Evolutionary conservation across 2,888 invertebrate species (phyloP), one percentile per base, ranked within the genome.

Genomic region (Pimpla rufipes): DNA sequence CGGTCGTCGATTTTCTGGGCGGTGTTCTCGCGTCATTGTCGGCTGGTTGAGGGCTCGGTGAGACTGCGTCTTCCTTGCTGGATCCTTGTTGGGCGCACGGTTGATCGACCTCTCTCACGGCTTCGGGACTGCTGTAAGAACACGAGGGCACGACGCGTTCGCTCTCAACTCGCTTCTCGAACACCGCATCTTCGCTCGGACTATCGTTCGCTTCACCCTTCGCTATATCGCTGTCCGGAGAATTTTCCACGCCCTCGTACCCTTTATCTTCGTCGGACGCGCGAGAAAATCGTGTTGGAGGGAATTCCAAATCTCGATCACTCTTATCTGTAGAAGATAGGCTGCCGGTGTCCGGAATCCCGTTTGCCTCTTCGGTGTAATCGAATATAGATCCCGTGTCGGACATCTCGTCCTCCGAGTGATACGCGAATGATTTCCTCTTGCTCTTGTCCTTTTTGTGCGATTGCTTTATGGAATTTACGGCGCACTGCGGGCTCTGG

Each of bases 301-400:
- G 45, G 67, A 70, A 74, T 84, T 64, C 47, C 62, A 18, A 55
- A 37, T 23, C 79, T 77, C 5, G 47, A 70, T 6, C 50, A 18
- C 29, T 76, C 23, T 45, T 79, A 21, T 74, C 66, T 23, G n/a
- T 16, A 18, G 42, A 68, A 8, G n/a, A 74, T 21, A 35, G 29
- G 29, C 52, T 16, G 21, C 64, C 21, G 1, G 29, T 8, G 5
- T 29, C 55, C 42, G 59, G 13, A 55, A 52, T 62, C 2, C 8
- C 45, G 64, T 62, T 62, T 23, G 13, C 50, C 23, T 84, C 83
- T 8, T 47, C 77, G 29, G 84, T 81, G 67, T 86, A 85, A 68
- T 87, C 84, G 71, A 88, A 88, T 23, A 88, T 74, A 1, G 88
- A 91, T 52, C 87, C 88, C 10, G 87, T 85, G 0, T 91, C 88